phyloP scores from a whole-genome alignment of 2,888 invertebrate genomes.

The Cryptus viduatorius region DNA sequence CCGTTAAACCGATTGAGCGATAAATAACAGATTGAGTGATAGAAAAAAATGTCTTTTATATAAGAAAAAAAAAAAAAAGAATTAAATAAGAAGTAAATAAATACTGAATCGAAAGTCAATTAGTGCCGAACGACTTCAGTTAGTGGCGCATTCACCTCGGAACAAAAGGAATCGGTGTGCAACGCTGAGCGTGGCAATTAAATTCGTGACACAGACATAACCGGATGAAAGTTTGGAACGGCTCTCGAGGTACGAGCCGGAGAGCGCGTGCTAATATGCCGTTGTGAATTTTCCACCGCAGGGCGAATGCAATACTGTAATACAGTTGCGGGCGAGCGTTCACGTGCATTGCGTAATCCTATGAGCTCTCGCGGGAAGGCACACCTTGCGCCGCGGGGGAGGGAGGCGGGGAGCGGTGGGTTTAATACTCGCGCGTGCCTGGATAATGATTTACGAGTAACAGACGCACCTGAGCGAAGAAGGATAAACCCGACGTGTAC shows the following conservation, averaged over 20 bases:
- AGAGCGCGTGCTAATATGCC: constrained; percentile 24
- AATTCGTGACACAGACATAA: constrained; percentile 30
- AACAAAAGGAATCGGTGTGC: not conserved
- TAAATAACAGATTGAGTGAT: not conserved
- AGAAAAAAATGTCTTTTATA: not conserved
- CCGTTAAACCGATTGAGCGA: too few species aligned
- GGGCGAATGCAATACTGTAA: constrained; percentile 24
- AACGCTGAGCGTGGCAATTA: constrained; percentile 15
- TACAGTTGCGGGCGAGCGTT: constrained; percentile 16
- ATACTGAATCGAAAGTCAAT: constrained; percentile 9
- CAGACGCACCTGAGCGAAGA: constrained; percentile 58
- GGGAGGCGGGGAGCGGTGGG: not conserved
- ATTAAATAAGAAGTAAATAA: not conserved
- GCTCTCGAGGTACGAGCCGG: not conserved
- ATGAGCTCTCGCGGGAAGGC: not conserved
- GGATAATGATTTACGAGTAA: constrained; percentile 54
- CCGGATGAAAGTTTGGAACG: constrained; percentile 18
- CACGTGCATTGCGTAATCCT: constrained; percentile 44
- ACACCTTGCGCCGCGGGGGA: not conserved
- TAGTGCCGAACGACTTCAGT: not conserved
- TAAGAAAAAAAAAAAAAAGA: not conserved
- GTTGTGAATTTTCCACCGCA: constrained; percentile 37
- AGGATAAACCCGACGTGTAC: constrained; percentile 4
- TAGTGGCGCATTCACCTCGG: not conserved
- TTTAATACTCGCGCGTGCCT: constrained; percentile 39